Conservation (phyloP, 2,113 vertebrate species). For the Hippocampus zosterae region DNA sequence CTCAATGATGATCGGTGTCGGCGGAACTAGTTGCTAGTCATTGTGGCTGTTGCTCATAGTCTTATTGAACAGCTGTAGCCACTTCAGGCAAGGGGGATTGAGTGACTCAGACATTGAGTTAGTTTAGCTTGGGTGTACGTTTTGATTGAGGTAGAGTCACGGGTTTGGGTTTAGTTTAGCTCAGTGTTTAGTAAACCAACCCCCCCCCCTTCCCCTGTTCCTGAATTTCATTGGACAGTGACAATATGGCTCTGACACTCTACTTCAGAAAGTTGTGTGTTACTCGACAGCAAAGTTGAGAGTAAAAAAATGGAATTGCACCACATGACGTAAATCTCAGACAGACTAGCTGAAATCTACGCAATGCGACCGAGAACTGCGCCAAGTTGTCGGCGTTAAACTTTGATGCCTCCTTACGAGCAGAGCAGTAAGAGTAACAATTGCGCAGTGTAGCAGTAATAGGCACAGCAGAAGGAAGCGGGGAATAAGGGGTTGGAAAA, state of each 20-base stretch:
- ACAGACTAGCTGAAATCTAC: constrained; percentile 49
- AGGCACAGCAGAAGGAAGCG: constrained; percentile 30
- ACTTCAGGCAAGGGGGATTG: too few relatives aligned
- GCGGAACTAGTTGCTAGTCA: too few relatives aligned
- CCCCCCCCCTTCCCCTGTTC: neutral
- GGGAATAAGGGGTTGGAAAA: constrained; percentile 6
- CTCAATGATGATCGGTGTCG: too few relatives aligned
- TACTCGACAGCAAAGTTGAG: constrained; percentile 16
- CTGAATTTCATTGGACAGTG: neutral
- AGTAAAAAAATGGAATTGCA: constrained; percentile 25
- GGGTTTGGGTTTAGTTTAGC: neutral
- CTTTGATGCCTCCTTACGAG: constrained; percentile 70
- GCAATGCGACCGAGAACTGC: constrained; percentile 35
- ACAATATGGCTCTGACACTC: neutral
- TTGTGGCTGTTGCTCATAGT: too few relatives aligned
- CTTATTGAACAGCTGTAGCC: too few relatives aligned
- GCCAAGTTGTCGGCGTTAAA: constrained; percentile 64
- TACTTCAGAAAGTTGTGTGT: neutral
- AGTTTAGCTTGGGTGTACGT: too few relatives aligned
- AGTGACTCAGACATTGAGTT: too few relatives aligned
- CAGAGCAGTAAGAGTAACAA: constrained; percentile 47
- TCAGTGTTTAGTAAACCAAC: neutral
- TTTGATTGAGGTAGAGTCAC: too few relatives aligned
- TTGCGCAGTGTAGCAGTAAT: constrained; percentile 42
- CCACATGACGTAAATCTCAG: constrained; percentile 54